phyloP scores from a whole-genome alignment of 92 coral and sea anemone species.

The Porites evermanni region DNA sequence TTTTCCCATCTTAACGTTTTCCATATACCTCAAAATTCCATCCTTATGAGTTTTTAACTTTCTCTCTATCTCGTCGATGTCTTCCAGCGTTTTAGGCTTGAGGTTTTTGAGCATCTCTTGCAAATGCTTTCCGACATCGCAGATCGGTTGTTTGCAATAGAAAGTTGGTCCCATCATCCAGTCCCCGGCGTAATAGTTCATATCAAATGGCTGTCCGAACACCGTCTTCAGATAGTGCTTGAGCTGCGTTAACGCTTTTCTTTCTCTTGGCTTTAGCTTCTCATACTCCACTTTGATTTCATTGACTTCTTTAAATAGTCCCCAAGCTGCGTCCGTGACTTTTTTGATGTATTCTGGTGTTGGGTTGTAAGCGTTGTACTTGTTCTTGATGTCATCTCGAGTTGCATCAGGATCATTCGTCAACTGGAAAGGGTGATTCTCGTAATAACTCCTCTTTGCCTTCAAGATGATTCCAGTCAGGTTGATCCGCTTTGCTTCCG shows the following conservation, averaged over 20 bases:
- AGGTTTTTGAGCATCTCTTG: conserved; percentile 47
- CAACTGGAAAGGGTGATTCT: conserved; percentile 61
- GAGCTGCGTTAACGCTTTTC: conserved; percentile 79
- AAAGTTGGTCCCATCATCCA: conserved; percentile 96
- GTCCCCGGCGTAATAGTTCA: conserved; percentile 90
- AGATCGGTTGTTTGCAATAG: conserved; percentile 80
- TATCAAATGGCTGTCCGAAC: conserved; percentile 88
- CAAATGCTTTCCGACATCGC: conserved; percentile 61
- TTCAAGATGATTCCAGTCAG: conserved; percentile 63
- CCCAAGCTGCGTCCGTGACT: conserved; percentile 78
- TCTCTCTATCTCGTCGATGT: conserved; percentile 48
- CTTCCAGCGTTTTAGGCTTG: conserved; percentile 66
- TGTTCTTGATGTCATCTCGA: conserved; percentile 46
- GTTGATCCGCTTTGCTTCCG: conserved; percentile 76
- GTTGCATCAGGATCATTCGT: conserved; percentile 64
- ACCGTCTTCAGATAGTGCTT: conserved; percentile 84
- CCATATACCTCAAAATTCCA: conserved; percentile 72
- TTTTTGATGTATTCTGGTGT: conserved; percentile 66
- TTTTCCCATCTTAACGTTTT: conserved; percentile 84
- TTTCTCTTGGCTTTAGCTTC: conserved; percentile 82
- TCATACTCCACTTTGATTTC: conserved; percentile 40
- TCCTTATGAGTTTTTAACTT: conserved; percentile 62
- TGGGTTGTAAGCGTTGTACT: conserved; percentile 79
- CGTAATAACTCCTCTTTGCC: conserved; percentile 62
- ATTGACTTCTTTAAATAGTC: conserved; percentile 63